These are phyloP conservation scores for Metopolophium dirhodum DNA, from an alignment of 1,140 invertebrate genomes.

Conservation along the genomic window DNA sequence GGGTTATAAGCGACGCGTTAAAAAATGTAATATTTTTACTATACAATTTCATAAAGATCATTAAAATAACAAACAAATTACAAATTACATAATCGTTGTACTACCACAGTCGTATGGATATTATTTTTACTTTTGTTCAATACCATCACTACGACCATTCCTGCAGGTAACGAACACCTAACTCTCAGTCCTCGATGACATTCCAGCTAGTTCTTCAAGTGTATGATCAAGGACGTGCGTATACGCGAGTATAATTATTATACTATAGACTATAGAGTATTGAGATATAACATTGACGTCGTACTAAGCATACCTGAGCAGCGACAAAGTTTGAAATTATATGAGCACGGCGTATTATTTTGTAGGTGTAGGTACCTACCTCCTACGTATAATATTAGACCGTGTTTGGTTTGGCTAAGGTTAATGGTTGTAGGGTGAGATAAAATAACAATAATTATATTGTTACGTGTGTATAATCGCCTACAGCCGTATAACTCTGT, in stretches of 20 bases:
- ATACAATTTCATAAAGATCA: not conserved
- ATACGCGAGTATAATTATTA: slow-evolving; percentile 1
- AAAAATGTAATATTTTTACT: not conserved
- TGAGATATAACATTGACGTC: not conserved
- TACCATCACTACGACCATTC: not conserved
- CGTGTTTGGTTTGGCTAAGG: not conserved
- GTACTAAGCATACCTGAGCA: not conserved
- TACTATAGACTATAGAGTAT: not conserved
- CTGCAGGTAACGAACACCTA: not conserved
- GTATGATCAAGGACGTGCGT: slow-evolving; percentile 2
- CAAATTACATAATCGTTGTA: not conserved
- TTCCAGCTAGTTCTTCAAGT: slow-evolving; percentile 24
- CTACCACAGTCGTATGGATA: not conserved
- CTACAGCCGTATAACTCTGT: not conserved
- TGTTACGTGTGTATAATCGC: not conserved
- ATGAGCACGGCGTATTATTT: not conserved
- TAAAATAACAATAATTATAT: not conserved
- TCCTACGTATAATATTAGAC: not conserved
- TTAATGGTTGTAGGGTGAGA: slow-evolving; percentile 2
- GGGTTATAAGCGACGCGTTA: not conserved
- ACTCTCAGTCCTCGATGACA: not conserved
- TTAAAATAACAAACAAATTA: not conserved
- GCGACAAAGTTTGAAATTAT: not conserved
- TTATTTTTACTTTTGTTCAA: not conserved
- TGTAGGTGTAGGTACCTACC: not conserved